A percentile compares a stretch with the other conserved stretches of the same genome.
Conservation (phyloP, 2,797 vertebrate species). For the Argyrosomus regius region DNA sequence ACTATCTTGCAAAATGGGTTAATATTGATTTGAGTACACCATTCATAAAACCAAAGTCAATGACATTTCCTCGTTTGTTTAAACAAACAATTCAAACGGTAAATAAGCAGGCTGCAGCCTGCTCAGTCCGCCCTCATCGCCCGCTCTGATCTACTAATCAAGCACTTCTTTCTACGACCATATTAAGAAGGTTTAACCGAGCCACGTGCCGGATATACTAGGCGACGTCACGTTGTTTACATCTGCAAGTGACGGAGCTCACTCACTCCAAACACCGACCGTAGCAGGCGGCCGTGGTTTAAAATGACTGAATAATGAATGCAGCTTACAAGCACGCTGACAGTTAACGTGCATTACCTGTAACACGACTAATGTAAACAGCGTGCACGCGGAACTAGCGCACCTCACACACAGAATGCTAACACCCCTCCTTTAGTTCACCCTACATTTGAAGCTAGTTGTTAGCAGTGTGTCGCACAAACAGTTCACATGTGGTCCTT, state of each 20-base stretch:
- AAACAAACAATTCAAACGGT: not conserved
- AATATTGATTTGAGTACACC: slow-evolving; percentile 16
- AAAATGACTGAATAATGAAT: not conserved
- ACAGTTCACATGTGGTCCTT: slow-evolving; percentile 67
- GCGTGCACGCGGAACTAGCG: not conserved
- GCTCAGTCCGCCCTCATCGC: not conserved
- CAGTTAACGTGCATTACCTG: not conserved
- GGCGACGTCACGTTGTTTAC: slow-evolving; percentile 86
- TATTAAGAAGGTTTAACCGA: slow-evolving; percentile 40
- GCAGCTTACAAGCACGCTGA: slow-evolving; percentile 10
- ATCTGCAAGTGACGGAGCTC: slow-evolving; percentile 68
- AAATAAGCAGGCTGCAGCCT: not conserved
- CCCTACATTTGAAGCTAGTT: slow-evolving; percentile 19
- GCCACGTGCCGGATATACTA: slow-evolving; percentile 73
- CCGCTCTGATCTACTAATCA: not conserved
- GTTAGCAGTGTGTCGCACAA: slow-evolving; percentile 49
- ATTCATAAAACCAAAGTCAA: slow-evolving; percentile 34
- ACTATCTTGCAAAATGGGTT: not conserved
- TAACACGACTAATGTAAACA: slow-evolving; percentile 2
- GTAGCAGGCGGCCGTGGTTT: not conserved
- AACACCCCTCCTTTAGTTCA: slow-evolving; percentile 5
- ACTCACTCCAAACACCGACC: slow-evolving; percentile 35
- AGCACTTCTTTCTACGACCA: slow-evolving; percentile 9
- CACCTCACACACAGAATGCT: slow-evolving; percentile 5
- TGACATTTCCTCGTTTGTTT: not conserved